Evolutionary conservation across 1,140 invertebrate genomes (phyloP).

Genomic region (Cydia amplana): DNA sequence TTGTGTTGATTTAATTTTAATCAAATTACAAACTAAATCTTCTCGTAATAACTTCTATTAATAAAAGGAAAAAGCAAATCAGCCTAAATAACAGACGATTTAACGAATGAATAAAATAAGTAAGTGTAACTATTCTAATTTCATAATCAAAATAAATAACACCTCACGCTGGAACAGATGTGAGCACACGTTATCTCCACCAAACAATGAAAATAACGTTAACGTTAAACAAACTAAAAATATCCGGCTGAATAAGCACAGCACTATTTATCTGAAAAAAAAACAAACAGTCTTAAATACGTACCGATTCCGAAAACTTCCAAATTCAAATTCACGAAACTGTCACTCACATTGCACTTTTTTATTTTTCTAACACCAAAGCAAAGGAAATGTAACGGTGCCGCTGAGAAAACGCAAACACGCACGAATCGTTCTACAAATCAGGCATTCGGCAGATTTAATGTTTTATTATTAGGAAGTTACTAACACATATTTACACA

Average conservation of each 20-base stretch:
- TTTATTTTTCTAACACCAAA: constrained; percentile 23
- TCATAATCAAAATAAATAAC: constrained; percentile 29
- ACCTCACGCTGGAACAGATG: background rate
- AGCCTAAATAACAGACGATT: background rate
- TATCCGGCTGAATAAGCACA: background rate
- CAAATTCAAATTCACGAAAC: constrained; percentile 18
- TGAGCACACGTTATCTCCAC: constrained; percentile 15
- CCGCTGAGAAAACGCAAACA: constrained; percentile 26
- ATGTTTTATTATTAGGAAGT: constrained; percentile 33
- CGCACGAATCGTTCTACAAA: constrained; percentile 37
- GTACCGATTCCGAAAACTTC: constrained; percentile 2
- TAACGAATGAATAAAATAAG: constrained; percentile 3
- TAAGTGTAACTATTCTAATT: constrained; percentile 19
- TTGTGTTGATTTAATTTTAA: too few species aligned
- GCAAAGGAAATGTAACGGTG: constrained; percentile 27
- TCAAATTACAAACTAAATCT: too few species aligned
- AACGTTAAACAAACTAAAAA: constrained; percentile 22
- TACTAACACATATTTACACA: constrained; percentile 12
- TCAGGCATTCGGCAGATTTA: constrained; percentile 33
- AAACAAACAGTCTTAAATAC: constrained; percentile 20
- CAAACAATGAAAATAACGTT: constrained; percentile 18
- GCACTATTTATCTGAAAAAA: background rate
- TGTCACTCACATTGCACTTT: constrained; percentile 29
- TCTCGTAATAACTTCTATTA: too few species aligned
- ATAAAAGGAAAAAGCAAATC: background rate